These are phyloP conservation scores for Threskiornis aethiopicus DNA, from an alignment of 2,797 vertebrate genomes.

Conservation along the genomic window DNA sequence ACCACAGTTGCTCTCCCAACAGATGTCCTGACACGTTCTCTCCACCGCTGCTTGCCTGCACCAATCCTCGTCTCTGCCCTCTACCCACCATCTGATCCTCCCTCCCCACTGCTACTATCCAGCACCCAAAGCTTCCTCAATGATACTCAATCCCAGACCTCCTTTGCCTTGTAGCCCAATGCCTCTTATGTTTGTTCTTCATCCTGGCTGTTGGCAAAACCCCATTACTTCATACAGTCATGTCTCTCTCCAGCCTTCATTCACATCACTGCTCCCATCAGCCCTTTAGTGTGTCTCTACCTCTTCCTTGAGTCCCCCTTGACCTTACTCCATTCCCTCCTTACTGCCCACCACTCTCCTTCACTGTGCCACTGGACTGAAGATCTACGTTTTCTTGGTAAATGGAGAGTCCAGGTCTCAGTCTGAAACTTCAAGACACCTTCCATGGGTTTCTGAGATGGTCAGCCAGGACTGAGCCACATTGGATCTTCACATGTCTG, in stretches of 20 bases:
- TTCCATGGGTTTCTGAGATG: not conserved
- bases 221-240: not conserved
- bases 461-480: not conserved
- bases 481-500: not conserved
- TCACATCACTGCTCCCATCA: not conserved
- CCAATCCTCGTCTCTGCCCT: not conserved
- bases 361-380: fast-evolving
- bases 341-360: not conserved
- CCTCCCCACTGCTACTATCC: not conserved
- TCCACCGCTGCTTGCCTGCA: not conserved
- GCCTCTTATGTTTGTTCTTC: not conserved
- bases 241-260: not conserved
- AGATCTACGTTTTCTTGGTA: not conserved
- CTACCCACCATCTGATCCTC: not conserved
- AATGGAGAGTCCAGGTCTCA: not conserved
- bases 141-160: not conserved
- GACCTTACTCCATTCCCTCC: not conserved
- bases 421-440: not conserved
- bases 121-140: not conserved
- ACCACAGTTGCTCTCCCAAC: not conserved
- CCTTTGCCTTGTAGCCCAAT: not conserved
- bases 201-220: not conserved
- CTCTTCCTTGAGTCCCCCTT: not conserved
- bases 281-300: not conserved
- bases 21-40: not conserved